Base-by-base conservation (phyloP, 1,140 invertebrate species). In the Trialeurodes vaporariorum region DNA sequence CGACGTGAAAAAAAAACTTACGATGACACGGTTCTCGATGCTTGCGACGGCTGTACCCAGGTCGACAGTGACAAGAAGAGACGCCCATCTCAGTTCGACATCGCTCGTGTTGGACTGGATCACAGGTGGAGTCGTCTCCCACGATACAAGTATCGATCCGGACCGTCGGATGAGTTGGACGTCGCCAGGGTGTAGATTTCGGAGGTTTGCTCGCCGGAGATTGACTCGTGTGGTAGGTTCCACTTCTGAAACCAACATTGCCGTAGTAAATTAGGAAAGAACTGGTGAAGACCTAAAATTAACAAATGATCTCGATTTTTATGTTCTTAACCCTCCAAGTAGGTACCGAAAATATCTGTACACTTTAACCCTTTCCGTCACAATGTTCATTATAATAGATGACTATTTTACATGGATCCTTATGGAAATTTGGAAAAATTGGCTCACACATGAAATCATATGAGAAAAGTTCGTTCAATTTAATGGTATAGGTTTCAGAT, bases 101-200 rank as follows among this genome's bases (percentile, higher is more conserved):
- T 61, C 86, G 85, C 75, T 96, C 93, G 74, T 93, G 89, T 76
- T 93, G 88, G 25, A 88, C 87, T 61, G 85, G 82, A 73, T 94
- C 92, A 73, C 93, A 96, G 0, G 93, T 95, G n/a, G 89, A 87
- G 71, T 93, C 90, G 71, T 96, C 93, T 1, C 93, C 93, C 1
- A 95, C 92, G 25, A 95, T 95, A 73, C 93, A 96, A 12, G 93
- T 96, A 76, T 96, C 93, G 67, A 96, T 96, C 72, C 93, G 76
- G 0, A 88, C 86, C 0, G 86, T 84, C 23, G 85, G 84, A 69
- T 84, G 85, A 0, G 81, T 82, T 1, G 86, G 84, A 71, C 83
- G 66, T 34, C 71, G 70, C 70, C 70, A 71, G 21, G 66, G 62
- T 11, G 69, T 63, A 61, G 65, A 11, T 70, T 49, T 49, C 34